phyloP scores from a whole-genome alignment of 1,140 invertebrate genomes.

The Maconellicoccus hirsutus region DNA sequence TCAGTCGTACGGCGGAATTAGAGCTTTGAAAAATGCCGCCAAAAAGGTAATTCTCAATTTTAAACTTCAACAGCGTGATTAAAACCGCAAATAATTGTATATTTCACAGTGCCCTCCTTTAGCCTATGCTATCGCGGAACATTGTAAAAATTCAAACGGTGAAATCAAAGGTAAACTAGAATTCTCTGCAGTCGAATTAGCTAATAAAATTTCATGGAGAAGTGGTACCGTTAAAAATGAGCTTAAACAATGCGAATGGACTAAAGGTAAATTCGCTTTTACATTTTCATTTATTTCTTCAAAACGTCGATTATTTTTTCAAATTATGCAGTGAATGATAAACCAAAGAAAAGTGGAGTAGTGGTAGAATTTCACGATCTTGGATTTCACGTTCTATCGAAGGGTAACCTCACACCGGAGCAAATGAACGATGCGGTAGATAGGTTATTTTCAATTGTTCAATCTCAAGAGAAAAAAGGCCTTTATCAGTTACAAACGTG shows the following conservation, averaged over 20 bases:
- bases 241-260: constrained; percentile 83
- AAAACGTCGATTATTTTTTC: not conserved
- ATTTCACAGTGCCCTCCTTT: constrained; percentile 59
- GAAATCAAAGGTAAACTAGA: constrained; percentile 48
- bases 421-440: constrained; percentile 73
- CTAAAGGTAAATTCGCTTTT: constrained; percentile 41
- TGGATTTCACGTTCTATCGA: constrained; percentile 68
- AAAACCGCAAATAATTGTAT: too few species aligned
- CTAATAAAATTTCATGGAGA: constrained; percentile 77
- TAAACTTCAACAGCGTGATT: too few species aligned
- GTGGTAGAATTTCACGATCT: constrained; percentile 72
- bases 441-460: constrained; percentile 51
- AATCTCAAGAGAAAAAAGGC: constrained; percentile 58
- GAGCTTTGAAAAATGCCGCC: constrained; percentile 42
- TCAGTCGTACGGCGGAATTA: constrained; percentile 49
- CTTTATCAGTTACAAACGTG: constrained; percentile 63
- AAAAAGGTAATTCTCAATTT: constrained; percentile 39
- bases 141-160: constrained; percentile 46
- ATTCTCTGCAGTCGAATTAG: constrained; percentile 76
- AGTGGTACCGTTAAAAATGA: constrained; percentile 78
- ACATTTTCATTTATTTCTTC: not conserved
- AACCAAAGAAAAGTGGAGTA: constrained; percentile 57
- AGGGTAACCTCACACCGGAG: constrained; percentile 61
- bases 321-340: constrained; percentile 42
- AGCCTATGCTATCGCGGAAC: constrained; percentile 71